Percentiles rank a stretch among this genome's conserved stretches.
These are phyloP conservation scores for Cricetomys ansorgei DNA, from an alignment of 2,113 vertebrate genomes.

Conservation along the genomic window DNA sequence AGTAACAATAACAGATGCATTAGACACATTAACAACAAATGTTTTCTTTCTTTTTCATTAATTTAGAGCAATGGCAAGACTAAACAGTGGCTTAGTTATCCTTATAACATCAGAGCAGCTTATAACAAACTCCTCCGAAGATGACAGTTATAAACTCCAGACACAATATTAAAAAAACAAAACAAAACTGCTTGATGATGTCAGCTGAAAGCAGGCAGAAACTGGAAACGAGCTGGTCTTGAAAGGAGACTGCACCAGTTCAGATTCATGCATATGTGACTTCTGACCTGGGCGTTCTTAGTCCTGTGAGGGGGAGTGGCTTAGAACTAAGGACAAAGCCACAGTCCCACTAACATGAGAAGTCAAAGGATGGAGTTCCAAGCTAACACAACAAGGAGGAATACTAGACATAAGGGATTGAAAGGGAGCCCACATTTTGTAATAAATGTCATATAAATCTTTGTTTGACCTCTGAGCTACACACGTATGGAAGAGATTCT, in stretches of 20 bases:
- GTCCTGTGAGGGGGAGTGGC: background rate
- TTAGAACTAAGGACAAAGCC: background rate
- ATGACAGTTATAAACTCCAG: background rate
- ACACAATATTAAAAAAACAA: background rate
- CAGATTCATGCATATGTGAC: background rate
- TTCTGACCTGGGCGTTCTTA: background rate
- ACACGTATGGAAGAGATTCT: background rate
- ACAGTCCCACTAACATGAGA: background rate
- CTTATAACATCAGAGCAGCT: background rate
- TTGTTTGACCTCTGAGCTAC: background rate
- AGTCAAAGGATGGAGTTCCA: background rate
- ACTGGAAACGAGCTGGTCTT: background rate
- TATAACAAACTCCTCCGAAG: background rate
- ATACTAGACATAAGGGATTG: background rate
- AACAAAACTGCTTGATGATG: background rate
- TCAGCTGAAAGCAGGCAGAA: background rate
- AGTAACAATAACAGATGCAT: background rate
- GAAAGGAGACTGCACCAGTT: background rate
- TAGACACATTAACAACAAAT: background rate
- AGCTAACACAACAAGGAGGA: background rate
- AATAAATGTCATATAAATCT: background rate
- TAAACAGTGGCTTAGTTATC: background rate
- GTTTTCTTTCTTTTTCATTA: conserved; percentile 18
- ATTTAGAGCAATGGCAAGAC: background rate
- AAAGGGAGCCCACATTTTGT: background rate